Percentiles rank a stretch among this genome's conserved stretches.
These are phyloP conservation scores for Metopolophium dirhodum DNA, from an alignment of 1,140 invertebrate genomes.

Conservation along the genomic window DNA sequence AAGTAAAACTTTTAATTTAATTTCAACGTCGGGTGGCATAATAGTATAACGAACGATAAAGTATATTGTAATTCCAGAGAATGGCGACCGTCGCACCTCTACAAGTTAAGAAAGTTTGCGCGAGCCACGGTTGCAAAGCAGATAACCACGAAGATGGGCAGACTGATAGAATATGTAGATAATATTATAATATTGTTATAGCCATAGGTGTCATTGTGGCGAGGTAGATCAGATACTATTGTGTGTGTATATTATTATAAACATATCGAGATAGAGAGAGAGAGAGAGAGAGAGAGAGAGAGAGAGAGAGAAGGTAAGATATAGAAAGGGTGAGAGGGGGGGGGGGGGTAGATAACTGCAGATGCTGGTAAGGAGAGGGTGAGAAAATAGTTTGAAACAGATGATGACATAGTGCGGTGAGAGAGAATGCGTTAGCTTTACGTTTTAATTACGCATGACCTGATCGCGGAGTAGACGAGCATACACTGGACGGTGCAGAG, in stretches of 20 bases:
- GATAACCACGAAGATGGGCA: neutral
- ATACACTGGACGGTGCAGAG: neutral
- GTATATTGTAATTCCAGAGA: conserved; percentile 23
- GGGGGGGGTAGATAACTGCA: neutral
- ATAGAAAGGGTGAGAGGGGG: no score
- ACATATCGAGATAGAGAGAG: no score
- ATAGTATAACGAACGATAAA: neutral
- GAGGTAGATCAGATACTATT: neutral
- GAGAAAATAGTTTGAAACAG: conserved; percentile 9
- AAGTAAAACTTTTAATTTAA: conserved; percentile 36
- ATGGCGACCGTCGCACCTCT: neutral
- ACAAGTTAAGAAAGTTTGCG: conserved; percentile 39
- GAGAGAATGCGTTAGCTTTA: neutral
- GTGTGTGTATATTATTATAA: neutral
- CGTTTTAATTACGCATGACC: neutral
- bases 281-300: no score
- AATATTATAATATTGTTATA: neutral
- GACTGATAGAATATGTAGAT: neutral
- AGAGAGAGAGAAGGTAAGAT: no score
- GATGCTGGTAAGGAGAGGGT: neutral
- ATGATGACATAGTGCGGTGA: neutral
- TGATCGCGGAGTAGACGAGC: neutral
- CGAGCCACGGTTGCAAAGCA: neutral
- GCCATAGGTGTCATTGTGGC: neutral
- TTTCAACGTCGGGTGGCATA: neutral